Evolutionary conservation across 2,113 vertebrate species (phyloP), one percentile per base, ranked within the genome.

Genomic region (Alligator sinensis): DNA sequence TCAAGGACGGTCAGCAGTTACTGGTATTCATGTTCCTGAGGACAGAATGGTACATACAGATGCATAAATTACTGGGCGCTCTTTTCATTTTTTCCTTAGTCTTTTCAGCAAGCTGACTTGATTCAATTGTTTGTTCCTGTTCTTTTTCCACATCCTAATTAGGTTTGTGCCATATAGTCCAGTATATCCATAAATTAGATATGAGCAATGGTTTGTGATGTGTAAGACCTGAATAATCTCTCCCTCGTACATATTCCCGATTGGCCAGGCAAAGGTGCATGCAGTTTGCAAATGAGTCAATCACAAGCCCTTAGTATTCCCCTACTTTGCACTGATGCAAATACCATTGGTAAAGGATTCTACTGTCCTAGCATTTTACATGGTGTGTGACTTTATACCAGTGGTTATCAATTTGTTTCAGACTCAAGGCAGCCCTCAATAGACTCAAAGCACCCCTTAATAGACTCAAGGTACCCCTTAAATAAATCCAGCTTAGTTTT

Each of bases 1-100:
- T 79, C 96, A 97, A 97, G 97, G 97, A 95, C 96, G 14, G 90
- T 62, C 62, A 2, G 2, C 95, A 82, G 77, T 30, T 19, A 1
- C 5, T 3, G 59, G 82, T 81, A 64, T 87, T 96, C 54, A 1
- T 25, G 1, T 82, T 94, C 91, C 82, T 54, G 84, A 94, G 94
- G 83, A 90, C 2, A 17, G 91, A 77, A 4, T 0, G 19, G 75
- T 87, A 77, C 87, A 64, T 60, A 3, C 28, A 63, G 86, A 78
- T 15, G 87, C 91, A 94, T 91, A 47, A 91, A 96, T 92, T 83
- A 89, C 28, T 0, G 0, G 17, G 55, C 15, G 72, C 27, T 68
- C 57, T 72, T 81, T 38, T 24, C 66, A 9, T 62, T 14, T 8
- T 5, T n/a, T 74, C 80, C 88, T 57, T 12, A 9, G 68, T 47